Percentiles rank a stretch among this genome's conserved stretches.
phyloP scores from a whole-genome alignment of 2,113 vertebrate genomes.

The Hylia prasina region DNA sequence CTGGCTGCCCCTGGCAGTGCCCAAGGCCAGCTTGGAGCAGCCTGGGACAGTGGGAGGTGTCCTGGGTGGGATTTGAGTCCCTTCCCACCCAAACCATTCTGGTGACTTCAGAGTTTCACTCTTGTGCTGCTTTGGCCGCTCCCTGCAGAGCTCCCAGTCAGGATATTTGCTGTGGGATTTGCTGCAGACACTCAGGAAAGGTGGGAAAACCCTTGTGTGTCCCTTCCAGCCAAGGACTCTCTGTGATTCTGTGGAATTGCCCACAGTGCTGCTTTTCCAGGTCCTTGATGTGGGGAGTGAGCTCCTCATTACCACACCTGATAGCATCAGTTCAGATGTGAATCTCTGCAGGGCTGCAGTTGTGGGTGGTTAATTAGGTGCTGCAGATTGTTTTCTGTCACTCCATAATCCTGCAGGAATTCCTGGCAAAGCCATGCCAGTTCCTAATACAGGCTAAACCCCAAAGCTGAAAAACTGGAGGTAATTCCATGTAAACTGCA shows the following conservation, averaged over 20 bases:
- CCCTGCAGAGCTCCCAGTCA: accelerated
- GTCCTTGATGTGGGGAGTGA: not conserved
- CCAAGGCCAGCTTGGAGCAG: not conserved
- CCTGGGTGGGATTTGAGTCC: accelerated
- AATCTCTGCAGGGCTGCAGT: not conserved
- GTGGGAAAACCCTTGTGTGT: not conserved
- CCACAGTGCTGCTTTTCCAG: not conserved
- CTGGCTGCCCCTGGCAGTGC: not conserved
- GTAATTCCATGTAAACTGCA: not conserved
- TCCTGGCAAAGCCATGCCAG: not conserved
- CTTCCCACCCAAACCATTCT: not conserved
- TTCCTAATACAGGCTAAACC: not conserved
- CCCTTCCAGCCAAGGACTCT: not conserved
- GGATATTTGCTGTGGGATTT: not conserved
- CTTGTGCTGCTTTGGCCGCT: not conserved
- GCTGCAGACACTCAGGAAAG: not conserved
- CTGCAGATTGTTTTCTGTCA: not conserved
- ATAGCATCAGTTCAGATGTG: not conserved
- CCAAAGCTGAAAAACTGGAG: not conserved
- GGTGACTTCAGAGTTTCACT: not conserved
- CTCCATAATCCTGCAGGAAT: not conserved
- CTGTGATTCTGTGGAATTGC: not conserved
- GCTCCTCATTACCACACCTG: not conserved
- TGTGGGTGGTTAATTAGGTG: not conserved
- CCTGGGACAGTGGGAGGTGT: not conserved